Conservation (phyloP, 2,797 vertebrate species). For the Paramormyrops hopkinsi region DNA sequence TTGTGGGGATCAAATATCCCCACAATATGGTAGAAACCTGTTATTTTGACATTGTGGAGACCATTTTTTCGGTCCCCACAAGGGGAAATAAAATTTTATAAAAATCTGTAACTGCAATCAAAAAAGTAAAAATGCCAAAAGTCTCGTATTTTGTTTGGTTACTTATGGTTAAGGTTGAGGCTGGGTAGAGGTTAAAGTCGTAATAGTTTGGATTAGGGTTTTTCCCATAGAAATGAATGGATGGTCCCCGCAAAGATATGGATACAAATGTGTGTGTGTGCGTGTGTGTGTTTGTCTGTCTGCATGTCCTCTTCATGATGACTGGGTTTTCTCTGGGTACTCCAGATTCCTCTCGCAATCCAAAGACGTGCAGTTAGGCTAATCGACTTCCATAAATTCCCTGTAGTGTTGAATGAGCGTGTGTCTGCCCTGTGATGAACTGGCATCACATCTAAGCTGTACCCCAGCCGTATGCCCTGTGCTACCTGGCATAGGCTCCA, state of each 20-base stretch:
- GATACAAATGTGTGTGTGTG: not conserved
- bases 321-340: not conserved
- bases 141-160: not conserved
- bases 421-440: not conserved
- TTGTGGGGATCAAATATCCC: not conserved
- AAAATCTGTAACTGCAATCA: not conserved
- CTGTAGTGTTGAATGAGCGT: not conserved
- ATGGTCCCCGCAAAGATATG: not conserved
- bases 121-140: not conserved
- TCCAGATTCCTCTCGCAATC: not conserved
- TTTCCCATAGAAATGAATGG: not conserved
- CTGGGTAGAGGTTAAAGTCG: not conserved
- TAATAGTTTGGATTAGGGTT: not conserved
- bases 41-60: not conserved
- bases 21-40: not conserved
- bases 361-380: not conserved
- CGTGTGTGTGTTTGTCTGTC: not conserved
- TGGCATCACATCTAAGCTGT: not conserved
- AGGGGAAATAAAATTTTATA: not conserved
- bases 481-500: not conserved
- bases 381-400: not conserved
- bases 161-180: not conserved
- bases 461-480: not conserved
- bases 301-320: not conserved
- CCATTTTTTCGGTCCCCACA: not conserved